Evolutionary conservation across 2,888 invertebrate genomes (phyloP).

Genomic region (Meta bourneti): DNA sequence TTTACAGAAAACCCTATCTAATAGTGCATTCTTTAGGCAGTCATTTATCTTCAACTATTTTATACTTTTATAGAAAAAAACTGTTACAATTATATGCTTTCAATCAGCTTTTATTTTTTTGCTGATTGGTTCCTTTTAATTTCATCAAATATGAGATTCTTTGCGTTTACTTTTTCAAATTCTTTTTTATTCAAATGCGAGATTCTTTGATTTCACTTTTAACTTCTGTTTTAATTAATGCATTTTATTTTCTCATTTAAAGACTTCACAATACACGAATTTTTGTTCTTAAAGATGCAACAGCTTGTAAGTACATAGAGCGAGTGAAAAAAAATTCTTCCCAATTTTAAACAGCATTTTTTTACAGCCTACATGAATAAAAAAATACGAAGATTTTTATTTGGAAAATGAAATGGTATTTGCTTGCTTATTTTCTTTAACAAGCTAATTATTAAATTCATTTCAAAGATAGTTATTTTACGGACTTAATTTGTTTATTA

Average conservation of each 20-base stretch:
- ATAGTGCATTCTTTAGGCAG: too few species aligned
- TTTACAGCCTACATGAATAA: neutral
- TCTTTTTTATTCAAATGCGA: neutral
- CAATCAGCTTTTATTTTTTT: too few species aligned
- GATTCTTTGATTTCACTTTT: neutral
- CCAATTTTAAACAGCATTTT: neutral
- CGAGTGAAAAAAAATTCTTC: neutral
- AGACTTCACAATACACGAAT: neutral
- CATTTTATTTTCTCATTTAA: neutral
- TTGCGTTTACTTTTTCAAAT: too few species aligned
- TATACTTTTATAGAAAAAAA: too few species aligned
- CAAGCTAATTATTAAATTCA: neutral
- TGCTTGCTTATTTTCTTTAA: neutral
- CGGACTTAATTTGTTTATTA: neutral
- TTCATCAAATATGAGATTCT: too few species aligned
- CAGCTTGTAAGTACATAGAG: neutral
- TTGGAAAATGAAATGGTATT: neutral
- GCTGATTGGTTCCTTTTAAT: too few species aligned
- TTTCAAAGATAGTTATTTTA: neutral
- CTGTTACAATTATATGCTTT: too few species aligned
- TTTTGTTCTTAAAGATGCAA: neutral
- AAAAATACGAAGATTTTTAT: neutral
- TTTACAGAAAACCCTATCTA: too few species aligned
- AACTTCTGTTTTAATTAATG: neutral
- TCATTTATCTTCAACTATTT: too few species aligned